Evolutionary conservation across 2,797 vertebrate genomes (phyloP).

Genomic region (Linurgus olivaceus): DNA sequence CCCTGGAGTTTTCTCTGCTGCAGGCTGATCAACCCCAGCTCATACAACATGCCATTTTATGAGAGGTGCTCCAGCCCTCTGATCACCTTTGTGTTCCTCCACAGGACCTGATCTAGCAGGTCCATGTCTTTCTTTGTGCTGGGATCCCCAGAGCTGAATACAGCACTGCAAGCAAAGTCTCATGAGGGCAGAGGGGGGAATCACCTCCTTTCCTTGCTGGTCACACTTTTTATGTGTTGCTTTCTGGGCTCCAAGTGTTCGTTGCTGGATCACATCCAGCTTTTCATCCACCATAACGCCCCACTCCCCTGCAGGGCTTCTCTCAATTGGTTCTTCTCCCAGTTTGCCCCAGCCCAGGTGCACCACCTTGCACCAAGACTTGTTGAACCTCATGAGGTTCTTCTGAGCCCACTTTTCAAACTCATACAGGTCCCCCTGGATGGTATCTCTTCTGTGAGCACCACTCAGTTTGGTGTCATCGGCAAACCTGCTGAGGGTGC

Average conservation of each 20-base stretch:
- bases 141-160: not conserved
- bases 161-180: not conserved
- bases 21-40: not conserved
- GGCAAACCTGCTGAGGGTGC: not conserved
- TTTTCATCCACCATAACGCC: not conserved
- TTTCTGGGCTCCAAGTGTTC: not conserved
- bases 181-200: not conserved
- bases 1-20: not conserved
- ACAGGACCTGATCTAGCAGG: not conserved
- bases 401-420: not conserved
- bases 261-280: not conserved
- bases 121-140: not conserved
- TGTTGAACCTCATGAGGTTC: not conserved
- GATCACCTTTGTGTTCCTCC: not conserved
- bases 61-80: not conserved
- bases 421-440: not conserved
- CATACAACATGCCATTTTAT: not conserved
- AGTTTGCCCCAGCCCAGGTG: not conserved
- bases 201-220: not conserved
- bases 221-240: not conserved
- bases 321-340: not conserved
- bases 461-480: not conserved
- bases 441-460: not conserved
- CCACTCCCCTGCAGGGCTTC: no score
- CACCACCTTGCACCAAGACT: not conserved